Conservation (phyloP, 2,888 invertebrate genomes). For the Diarsia brunnea region DNA sequence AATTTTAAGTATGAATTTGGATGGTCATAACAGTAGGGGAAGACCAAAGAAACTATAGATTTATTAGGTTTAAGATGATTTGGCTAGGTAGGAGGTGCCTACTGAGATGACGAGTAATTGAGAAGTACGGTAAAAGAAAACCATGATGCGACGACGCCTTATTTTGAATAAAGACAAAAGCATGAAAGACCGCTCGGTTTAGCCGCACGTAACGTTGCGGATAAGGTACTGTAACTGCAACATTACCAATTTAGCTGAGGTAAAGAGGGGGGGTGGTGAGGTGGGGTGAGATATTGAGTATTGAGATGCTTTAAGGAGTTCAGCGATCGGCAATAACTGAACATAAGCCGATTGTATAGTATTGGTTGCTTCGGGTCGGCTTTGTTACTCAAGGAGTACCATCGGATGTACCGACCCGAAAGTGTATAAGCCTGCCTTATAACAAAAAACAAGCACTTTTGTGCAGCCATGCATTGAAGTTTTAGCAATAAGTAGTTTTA, state of each 20-base stretch:
- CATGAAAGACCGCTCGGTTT: not conserved
- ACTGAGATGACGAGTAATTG: not conserved
- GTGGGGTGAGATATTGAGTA: too few species aligned
- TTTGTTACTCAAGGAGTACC: not conserved
- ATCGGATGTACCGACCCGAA: not conserved
- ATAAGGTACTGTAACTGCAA: not conserved
- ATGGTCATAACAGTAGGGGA: not conserved
- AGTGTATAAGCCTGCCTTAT: not conserved
- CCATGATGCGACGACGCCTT: not conserved
- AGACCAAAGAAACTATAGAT: not conserved
- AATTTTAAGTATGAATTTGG: not conserved
- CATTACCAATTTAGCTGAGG: not conserved
- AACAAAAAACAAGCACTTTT: constrained; percentile 19
- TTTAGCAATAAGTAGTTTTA: constrained; percentile 41
- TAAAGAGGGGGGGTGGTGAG: too few species aligned
- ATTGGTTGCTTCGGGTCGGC: not conserved
- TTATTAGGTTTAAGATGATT: not conserved
- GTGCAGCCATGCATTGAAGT: constrained; percentile 57
- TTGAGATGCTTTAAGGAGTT: not conserved
- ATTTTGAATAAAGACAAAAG: not conserved
- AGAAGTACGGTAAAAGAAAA: not conserved
- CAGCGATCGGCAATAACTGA: not conserved
- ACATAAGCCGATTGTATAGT: not conserved
- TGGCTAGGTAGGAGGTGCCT: not conserved
- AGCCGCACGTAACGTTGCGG: not conserved